Conservation (phyloP, 2,113 vertebrate species). For the Butorides virescens region DNA sequence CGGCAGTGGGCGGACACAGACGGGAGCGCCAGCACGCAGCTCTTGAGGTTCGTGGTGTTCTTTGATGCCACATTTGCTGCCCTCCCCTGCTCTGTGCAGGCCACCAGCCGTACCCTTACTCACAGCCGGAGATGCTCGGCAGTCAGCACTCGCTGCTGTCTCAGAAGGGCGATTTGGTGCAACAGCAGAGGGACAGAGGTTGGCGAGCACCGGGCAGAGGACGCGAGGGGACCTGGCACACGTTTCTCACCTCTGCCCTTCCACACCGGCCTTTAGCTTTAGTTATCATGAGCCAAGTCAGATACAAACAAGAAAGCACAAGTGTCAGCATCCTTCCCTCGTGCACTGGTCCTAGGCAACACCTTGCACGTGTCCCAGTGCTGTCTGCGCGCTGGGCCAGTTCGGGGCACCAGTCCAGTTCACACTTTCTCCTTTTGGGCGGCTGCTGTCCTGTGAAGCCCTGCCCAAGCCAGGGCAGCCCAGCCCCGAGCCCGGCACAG, state of each 20-base stretch:
- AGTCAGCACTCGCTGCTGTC: background rate
- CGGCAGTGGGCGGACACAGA: background rate
- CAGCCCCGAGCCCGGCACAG: accelerated
- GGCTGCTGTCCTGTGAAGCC: background rate
- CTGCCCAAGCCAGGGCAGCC: background rate
- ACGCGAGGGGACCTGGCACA: background rate
- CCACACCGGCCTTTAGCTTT: background rate
- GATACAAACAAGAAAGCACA: background rate
- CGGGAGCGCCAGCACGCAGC: background rate
- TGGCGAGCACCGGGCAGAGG: no score
- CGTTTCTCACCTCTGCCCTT: background rate
- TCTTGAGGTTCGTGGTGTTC: background rate
- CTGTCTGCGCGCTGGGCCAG: background rate
- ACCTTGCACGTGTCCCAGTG: background rate
- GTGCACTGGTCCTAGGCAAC: background rate
- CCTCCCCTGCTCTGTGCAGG: no score
- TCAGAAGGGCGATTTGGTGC: background rate
- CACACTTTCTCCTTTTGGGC: background rate
- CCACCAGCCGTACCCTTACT: background rate
- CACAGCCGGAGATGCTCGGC: background rate
- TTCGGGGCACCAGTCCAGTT: background rate
- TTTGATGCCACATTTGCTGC: background rate
- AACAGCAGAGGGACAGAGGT: background rate
- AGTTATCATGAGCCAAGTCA: background rate
- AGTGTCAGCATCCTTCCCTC: background rate